A percentile compares a stretch with the other conserved stretches of the same genome.
Conservation (phyloP, 2,888 invertebrate genomes). For the Phalera bucephala region DNA sequence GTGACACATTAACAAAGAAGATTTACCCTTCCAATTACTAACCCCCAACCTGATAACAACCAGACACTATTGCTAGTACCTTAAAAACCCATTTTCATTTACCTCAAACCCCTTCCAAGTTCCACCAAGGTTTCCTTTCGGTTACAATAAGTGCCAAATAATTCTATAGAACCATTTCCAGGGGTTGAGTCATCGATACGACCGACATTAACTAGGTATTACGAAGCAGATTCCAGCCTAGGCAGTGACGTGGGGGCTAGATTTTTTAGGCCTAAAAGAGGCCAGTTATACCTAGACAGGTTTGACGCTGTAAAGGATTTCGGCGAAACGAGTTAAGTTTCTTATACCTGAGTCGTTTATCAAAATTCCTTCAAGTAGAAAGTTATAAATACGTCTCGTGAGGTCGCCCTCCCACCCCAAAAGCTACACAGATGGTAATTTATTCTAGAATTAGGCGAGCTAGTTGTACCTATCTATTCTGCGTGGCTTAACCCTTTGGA, state of each 20-base stretch:
- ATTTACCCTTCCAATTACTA: too few relatives aligned
- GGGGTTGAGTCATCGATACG: slow-evolving; percentile 1
- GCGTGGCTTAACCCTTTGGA: slow-evolving; percentile 34
- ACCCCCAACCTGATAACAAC: too few relatives aligned
- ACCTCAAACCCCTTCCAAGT: neutral
- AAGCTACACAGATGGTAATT: slow-evolving; percentile 25
- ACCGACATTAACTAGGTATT: neutral
- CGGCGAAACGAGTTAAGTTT: slow-evolving; percentile 12
- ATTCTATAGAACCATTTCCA: slow-evolving; percentile 1
- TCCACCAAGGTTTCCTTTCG: slow-evolving; percentile 1
- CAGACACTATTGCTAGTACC: neutral
- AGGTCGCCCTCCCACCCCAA: slow-evolving; percentile 17
- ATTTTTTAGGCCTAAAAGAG: neutral
- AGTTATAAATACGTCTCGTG: slow-evolving; percentile 15
- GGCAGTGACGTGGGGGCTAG: neutral
- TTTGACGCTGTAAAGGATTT: slow-evolving; percentile 24
- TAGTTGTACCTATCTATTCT: slow-evolving; percentile 18
- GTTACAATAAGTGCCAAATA: slow-evolving; percentile 3
- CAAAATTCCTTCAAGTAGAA: slow-evolving; percentile 30
- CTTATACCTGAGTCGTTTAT: slow-evolving; percentile 23
- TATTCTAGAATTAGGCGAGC: slow-evolving; percentile 15
- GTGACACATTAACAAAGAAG: too few relatives aligned
- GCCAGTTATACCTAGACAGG: slow-evolving; percentile 14
- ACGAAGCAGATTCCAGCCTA: neutral
- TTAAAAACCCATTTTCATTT: neutral